phyloP scores from a whole-genome alignment of 2,797 vertebrate species.

The Pteronotus mesoamericanus region DNA sequence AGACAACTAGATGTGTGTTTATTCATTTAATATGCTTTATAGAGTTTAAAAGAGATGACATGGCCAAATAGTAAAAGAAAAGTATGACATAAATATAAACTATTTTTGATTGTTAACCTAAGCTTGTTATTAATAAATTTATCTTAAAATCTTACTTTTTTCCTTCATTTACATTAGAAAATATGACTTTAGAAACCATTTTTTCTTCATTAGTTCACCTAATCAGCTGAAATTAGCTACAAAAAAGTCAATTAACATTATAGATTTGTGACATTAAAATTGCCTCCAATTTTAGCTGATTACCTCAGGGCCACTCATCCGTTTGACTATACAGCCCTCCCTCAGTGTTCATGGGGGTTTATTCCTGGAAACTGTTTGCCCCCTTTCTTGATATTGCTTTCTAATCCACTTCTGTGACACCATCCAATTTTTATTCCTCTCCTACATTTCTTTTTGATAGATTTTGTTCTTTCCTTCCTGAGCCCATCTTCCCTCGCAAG shows the following conservation, averaged over 20 bases:
- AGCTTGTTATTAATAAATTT: not conserved
- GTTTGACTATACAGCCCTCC: not conserved
- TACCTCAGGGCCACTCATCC: not conserved
- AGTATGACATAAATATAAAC: not conserved
- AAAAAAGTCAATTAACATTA: not conserved
- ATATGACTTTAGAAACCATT: not conserved
- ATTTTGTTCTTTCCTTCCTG: not conserved
- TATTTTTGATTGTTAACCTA: not conserved
- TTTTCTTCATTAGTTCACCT: not conserved
- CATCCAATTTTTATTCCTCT: not conserved
- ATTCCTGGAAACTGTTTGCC: accelerated
- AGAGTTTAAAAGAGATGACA: not conserved
- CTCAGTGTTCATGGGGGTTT: too few species aligned
- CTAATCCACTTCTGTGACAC: not conserved
- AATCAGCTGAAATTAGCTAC: not conserved
- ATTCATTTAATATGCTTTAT: not conserved
- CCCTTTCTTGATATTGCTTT: not conserved
- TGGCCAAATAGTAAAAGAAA: not conserved
- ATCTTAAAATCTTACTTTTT: not conserved
- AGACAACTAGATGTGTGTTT: not conserved
- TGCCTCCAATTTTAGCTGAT: not conserved
- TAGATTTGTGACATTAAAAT: not conserved
- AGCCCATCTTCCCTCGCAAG: not conserved
- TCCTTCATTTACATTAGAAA: not conserved
- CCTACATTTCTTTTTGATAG: not conserved